Evolutionary conservation across 2,888 invertebrate genomes (phyloP), one percentile per base, ranked within the genome.

Genomic region (Onthophagus sagittarius): DNA sequence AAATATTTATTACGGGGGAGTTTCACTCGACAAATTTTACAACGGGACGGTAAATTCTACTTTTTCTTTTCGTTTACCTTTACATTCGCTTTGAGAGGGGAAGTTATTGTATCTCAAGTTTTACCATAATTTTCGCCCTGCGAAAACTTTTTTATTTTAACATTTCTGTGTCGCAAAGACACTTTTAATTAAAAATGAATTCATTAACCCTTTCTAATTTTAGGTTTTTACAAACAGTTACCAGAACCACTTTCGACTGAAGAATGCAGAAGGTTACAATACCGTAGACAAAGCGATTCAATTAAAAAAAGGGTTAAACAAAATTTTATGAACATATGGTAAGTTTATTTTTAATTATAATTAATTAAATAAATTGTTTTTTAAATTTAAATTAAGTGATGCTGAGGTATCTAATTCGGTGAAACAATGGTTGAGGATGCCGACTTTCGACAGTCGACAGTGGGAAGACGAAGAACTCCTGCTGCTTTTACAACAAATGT

Each of bases 381-480:
- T 23, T 23, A 23, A 23, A n/a, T n/a, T 64, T 64, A 5, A 23
- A 85, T 87, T 65, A 85, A 91, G 91, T 82, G 90, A 90, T 80
- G 88, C 89, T 70, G 88, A 89, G 77, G 87, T 92, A 73, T 89
- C 90, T 71, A 88, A 90, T 77, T 89, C 88, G 76, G 90, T 91
- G 15, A 86, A 90, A 71, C 88, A 90, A 79, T 89, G 90, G 85
- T 86, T 93, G 73, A 87, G 90, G 74, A 89, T 90, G 81, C 90
- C 92, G 0, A 89, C 93, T 53, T 94, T 94, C 85, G 94, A 94
- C 86, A 93, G 93, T 75, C 90, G 92, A 85, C 92, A 93, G 80
- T 94, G 93, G 93, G 91, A 93, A 79, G 94, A 94, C 84, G 91
- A 93, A 77, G 94, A 94, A 84, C 89, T 94, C 76, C 87, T 94